These are phyloP conservation scores for Halcyon malimbica DNA, from an alignment of 2,113 vertebrate genomes.

Conservation along the genomic window DNA sequence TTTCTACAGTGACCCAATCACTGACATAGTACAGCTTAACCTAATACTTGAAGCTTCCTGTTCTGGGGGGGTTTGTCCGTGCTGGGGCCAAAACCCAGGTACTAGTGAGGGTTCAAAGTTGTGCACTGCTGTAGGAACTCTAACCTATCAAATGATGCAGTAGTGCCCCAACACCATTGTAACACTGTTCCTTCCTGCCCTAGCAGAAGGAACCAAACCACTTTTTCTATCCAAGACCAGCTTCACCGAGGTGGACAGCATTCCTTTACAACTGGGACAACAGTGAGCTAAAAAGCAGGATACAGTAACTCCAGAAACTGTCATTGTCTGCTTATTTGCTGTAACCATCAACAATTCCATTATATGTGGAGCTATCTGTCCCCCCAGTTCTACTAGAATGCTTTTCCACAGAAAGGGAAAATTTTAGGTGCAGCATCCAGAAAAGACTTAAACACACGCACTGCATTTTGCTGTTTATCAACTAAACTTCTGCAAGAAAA, in stretches of 20 bases:
- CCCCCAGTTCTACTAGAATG: neutral
- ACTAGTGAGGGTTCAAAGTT: neutral
- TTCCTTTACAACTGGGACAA: neutral
- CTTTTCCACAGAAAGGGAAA: neutral
- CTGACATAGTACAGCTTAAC: neutral
- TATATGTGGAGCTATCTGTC: neutral
- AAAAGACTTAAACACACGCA: neutral
- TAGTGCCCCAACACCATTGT: neutral
- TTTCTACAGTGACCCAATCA: neutral
- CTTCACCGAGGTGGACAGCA: neutral
- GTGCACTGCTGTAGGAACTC: neutral
- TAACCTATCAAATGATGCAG: neutral
- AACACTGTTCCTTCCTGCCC: neutral
- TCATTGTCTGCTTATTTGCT: neutral
- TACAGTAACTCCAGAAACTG: neutral
- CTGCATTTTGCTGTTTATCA: neutral
- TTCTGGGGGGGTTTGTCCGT: neutral
- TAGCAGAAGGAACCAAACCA: neutral
- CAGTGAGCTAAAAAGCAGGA: neutral
- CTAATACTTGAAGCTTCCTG: neutral
- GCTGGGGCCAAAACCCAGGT: neutral
- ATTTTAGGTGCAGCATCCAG: neutral
- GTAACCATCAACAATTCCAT: neutral
- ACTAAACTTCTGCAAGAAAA: conserved; percentile 13
- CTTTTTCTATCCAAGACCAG: neutral